Evolutionary conservation across 2,113 vertebrate species (phyloP).

Genomic region (Puntigrus tetrazona): DNA sequence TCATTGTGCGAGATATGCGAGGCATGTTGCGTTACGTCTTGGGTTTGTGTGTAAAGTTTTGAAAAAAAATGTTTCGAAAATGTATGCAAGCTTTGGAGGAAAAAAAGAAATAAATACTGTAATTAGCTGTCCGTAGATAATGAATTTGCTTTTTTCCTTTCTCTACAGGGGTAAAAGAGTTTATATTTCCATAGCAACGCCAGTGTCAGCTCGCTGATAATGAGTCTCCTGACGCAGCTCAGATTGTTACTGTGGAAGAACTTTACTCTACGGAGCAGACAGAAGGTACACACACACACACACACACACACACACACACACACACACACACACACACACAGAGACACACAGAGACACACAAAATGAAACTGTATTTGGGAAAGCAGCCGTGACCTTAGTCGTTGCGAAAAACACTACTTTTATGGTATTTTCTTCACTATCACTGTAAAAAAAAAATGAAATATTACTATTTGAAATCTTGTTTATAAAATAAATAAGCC

Average conservation of each 20-base stretch:
- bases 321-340: conserved; percentile 53
- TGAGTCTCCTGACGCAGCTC: conserved; percentile 79
- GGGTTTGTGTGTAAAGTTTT: too few species aligned
- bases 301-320: conserved; percentile 56
- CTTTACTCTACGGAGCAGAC: conserved; percentile 79
- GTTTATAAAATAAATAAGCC: too few species aligned
- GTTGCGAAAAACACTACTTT: neutral
- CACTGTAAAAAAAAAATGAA: neutral
- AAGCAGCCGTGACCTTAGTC: neutral
- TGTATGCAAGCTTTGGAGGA: too few species aligned
- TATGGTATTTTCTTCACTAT: neutral
- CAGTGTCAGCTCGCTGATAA: conserved; percentile 71
- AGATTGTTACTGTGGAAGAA: conserved; percentile 82
- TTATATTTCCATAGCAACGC: conserved; percentile 74
- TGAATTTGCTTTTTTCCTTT: neutral
- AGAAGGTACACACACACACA: conserved; percentile 72
- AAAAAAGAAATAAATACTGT: too few species aligned
- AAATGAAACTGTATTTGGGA: neutral
- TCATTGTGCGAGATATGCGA: too few species aligned
- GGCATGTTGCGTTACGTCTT: too few species aligned
- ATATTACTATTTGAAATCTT: neutral
- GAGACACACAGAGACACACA: too few species aligned
- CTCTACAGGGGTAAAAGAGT: conserved; percentile 61
- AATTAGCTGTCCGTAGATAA: neutral
- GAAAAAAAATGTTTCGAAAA: too few species aligned